Percentiles rank a stretch among this genome's conserved stretches.
phyloP scores from a whole-genome alignment of 2,888 invertebrate species.

The Exocentrus adspersus region DNA sequence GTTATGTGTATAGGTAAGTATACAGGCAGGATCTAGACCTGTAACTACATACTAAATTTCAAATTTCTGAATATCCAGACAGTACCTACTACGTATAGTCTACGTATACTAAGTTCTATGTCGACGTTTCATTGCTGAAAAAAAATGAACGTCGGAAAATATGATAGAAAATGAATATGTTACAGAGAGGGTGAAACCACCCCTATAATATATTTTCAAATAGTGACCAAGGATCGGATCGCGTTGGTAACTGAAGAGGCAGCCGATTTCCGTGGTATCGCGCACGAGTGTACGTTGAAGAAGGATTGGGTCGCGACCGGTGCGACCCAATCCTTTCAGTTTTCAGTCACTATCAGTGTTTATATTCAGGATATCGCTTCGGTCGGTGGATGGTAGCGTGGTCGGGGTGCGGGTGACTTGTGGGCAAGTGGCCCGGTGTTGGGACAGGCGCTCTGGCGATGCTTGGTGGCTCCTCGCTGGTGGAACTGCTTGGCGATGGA shows the following conservation, averaged over 20 bases:
- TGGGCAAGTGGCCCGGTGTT: conserved; percentile 57
- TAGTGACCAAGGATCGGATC: conserved; percentile 26
- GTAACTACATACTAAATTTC: too few species aligned
- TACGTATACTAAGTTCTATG: too few species aligned
- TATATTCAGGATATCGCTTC: conserved; percentile 79
- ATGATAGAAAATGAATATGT: too few species aligned
- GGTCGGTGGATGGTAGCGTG: conserved; percentile 68
- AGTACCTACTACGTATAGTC: too few species aligned
- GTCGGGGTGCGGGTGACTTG: conserved; percentile 54
- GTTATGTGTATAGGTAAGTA: too few species aligned
- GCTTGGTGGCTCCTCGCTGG: conserved; percentile 67
- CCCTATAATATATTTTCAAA: conserved; percentile 13
- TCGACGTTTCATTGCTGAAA: too few species aligned
- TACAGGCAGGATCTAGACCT: too few species aligned
- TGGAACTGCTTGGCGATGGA: conserved; percentile 68
- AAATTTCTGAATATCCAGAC: too few species aligned
- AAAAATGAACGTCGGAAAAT: too few species aligned
- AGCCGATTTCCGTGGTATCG: conserved; percentile 39
- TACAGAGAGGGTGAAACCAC: not conserved
- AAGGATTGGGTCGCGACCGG: conserved; percentile 41
- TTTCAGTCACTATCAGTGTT: conserved; percentile 73
- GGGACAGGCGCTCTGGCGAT: conserved; percentile 66
- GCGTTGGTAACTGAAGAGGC: conserved; percentile 38
- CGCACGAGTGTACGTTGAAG: conserved; percentile 42
- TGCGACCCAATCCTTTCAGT: conserved; percentile 47